Evolutionary conservation across 2,888 invertebrate species (phyloP).

Genomic region (Loripinus fragilis): DNA sequence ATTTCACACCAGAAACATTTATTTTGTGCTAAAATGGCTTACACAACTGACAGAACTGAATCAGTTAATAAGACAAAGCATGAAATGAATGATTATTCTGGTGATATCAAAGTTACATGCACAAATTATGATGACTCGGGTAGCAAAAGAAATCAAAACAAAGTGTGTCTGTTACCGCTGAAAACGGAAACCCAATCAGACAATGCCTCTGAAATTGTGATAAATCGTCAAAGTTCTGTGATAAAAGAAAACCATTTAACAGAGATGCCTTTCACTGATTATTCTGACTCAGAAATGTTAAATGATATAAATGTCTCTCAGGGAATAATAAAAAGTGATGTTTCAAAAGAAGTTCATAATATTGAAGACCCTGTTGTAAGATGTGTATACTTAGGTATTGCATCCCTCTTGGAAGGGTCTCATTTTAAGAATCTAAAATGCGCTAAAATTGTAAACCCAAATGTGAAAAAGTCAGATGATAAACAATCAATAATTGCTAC

Average conservation of each 20-base stretch:
- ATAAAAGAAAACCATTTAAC: slow-evolving; percentile 9
- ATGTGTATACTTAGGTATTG: slow-evolving; percentile 33
- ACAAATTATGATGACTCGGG: not conserved
- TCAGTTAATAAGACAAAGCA: not conserved
- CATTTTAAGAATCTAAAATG: slow-evolving; percentile 52
- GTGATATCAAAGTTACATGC: too few relatives aligned
- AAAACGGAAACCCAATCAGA: not conserved
- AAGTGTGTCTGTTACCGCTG: not conserved
- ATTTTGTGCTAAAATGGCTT: slow-evolving; percentile 3
- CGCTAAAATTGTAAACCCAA: slow-evolving; percentile 51
- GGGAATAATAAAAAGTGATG: not conserved
- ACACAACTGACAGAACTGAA: not conserved
- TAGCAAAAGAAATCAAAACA: not conserved
- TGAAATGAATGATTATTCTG: not conserved
- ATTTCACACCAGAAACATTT: not conserved
- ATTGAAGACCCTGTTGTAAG: not conserved
- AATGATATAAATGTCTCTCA: not conserved
- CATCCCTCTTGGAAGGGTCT: slow-evolving; percentile 50
- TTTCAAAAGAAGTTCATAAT: not conserved
- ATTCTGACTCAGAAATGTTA: not conserved
- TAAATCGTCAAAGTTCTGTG: slow-evolving; percentile 6
- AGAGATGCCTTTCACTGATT: slow-evolving; percentile 1
- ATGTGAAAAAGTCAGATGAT: not conserved
- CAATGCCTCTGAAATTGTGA: not conserved
- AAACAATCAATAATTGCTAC: too few relatives aligned